Conservation (phyloP, 2,888 invertebrate species). For the Muscina levida region DNA sequence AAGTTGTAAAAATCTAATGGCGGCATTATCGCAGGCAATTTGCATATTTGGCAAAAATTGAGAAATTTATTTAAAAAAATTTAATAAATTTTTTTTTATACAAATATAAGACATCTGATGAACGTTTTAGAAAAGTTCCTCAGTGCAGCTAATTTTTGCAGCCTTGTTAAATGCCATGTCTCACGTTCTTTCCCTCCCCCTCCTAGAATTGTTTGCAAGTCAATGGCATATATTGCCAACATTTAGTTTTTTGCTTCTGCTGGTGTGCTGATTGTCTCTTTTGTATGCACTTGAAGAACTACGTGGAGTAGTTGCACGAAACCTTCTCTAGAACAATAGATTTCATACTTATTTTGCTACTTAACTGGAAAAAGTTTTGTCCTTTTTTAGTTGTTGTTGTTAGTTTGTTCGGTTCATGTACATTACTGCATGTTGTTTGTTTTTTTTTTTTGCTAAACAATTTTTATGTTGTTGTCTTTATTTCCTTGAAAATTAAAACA, state of each 20-base stretch:
- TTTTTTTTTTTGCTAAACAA: constrained; percentile 20
- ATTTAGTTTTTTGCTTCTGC: not conserved
- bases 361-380: constrained; percentile 2
- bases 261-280: constrained; percentile 11
- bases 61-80: too few species aligned
- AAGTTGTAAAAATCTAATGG: too few species aligned
- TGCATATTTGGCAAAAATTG: too few species aligned
- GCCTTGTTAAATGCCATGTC: not conserved
- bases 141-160: not conserved
- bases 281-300: constrained; percentile 6
- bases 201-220: constrained; percentile 14
- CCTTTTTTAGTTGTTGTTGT: not conserved
- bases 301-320: constrained; percentile 16
- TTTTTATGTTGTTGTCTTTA: constrained; percentile 40
- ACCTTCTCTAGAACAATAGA: too few species aligned
- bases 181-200: constrained; percentile 14
- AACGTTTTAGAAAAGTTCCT: too few species aligned
- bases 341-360: constrained; percentile 10
- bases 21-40: too few species aligned
- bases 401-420: constrained; percentile 4
- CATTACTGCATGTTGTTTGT: constrained; percentile 18
- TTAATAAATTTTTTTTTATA: too few species aligned
- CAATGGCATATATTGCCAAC: constrained; percentile 8
- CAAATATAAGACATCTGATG: too few species aligned
- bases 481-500: constrained; percentile 63